phyloP scores from a whole-genome alignment of 2,888 invertebrate genomes.

The Sipunculus nudus region DNA sequence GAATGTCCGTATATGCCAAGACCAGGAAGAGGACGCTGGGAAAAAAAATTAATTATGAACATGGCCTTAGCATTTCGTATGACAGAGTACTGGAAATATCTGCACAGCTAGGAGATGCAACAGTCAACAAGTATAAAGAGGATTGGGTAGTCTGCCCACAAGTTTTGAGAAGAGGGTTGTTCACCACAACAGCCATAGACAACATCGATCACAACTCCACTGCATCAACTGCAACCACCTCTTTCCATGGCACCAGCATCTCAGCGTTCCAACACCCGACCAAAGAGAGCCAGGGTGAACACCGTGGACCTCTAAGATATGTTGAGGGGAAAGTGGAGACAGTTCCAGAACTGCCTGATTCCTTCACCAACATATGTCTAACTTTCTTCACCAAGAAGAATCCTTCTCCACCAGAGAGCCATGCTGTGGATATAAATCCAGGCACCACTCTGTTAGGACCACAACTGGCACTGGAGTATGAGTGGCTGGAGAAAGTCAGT shows the following conservation, averaged over 20 bases:
- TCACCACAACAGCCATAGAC: conserved; percentile 41
- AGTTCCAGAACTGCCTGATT: conserved; percentile 30
- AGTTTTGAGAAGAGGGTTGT: conserved; percentile 26
- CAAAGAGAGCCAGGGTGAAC: conserved; percentile 15
- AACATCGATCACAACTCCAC: conserved; percentile 42
- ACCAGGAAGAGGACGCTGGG: conserved; percentile 37
- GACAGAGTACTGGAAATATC: conserved; percentile 41
- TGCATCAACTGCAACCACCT: conserved; percentile 29
- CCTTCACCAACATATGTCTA: conserved; percentile 26
- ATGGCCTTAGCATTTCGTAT: conserved; percentile 41
- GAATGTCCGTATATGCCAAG: conserved; percentile 35
- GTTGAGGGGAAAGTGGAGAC: conserved; percentile 8
- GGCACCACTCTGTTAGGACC: neutral
- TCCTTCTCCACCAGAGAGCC: conserved; percentile 7
- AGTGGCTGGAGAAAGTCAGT: conserved; percentile 15
- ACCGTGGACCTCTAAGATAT: conserved; percentile 9
- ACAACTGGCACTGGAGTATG: conserved; percentile 16
- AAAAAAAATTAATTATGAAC: conserved; percentile 27
- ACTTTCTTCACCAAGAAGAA: conserved; percentile 21
- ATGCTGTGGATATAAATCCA: too few relatives aligned
- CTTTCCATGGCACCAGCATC: conserved; percentile 38
- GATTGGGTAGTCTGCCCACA: conserved; percentile 26
- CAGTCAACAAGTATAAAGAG: conserved; percentile 18
- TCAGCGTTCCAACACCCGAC: conserved; percentile 37
- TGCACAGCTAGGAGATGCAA: conserved; percentile 29